phyloP scores from a whole-genome alignment of 2,888 invertebrate species.

The Melangyna quadrimaculata region DNA sequence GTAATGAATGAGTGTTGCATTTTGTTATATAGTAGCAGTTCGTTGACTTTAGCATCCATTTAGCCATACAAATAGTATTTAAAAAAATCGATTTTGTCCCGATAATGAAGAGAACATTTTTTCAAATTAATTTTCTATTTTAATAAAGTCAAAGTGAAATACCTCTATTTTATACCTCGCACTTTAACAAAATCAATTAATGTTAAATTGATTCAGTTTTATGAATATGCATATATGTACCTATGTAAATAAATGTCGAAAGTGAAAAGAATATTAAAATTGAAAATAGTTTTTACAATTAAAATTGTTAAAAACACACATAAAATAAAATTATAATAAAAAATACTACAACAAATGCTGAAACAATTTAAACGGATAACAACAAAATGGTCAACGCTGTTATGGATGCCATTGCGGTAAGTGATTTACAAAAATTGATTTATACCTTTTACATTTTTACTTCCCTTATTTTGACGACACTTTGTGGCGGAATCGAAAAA shows the following conservation, averaged over 20 bases:
- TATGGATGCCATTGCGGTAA: conserved; percentile 81
- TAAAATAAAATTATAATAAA: background rate
- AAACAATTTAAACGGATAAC: conserved; percentile 49
- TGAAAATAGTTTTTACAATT: background rate
- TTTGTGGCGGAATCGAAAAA: no score
- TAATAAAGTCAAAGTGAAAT: background rate
- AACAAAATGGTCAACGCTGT: conserved; percentile 80
- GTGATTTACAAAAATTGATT: conserved; percentile 50
- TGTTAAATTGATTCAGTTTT: background rate
- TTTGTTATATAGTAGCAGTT: conserved; percentile 18
- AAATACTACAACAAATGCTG: conserved; percentile 59
- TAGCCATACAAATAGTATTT: background rate
- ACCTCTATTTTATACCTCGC: background rate
- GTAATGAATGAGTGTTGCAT: conserved; percentile 28
- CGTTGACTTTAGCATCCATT: conserved; percentile 33
- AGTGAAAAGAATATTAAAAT: conserved; percentile 39
- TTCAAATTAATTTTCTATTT: background rate
- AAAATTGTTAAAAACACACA: background rate
- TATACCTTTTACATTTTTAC: background rate
- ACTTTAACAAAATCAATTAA: background rate
- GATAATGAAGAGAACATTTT: background rate
- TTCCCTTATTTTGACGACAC: no score
- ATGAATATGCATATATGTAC: background rate
- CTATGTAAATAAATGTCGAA: conserved; percentile 1
- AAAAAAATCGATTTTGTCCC: conserved; percentile 32